Conservation (phyloP, 2,797 vertebrate species). For the Sardinella longiceps region DNA sequence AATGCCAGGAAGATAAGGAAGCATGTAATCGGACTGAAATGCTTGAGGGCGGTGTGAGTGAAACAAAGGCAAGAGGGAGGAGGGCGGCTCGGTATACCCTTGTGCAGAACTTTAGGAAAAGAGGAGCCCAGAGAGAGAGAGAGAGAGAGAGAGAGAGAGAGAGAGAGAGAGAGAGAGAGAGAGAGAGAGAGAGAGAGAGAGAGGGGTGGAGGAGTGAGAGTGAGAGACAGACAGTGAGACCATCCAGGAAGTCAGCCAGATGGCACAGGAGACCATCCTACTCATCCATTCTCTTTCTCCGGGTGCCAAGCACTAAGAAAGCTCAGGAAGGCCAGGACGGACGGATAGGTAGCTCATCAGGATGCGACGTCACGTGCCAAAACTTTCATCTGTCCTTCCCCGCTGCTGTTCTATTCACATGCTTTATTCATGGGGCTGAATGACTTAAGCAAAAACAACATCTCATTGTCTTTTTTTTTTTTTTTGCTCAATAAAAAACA, state of each 20-base stretch:
- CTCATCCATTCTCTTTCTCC: not conserved
- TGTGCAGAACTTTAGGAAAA: not conserved
- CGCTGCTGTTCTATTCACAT: not conserved
- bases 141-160: not conserved
- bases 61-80: slow-evolving; percentile 38
- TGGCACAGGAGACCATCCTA: slow-evolving; percentile 12
- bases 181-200: not conserved
- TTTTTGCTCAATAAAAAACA: not conserved
- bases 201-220: not conserved
- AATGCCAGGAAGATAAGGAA: slow-evolving; percentile 66
- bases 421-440: slow-evolving; percentile 23
- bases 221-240: not conserved
- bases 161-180: not conserved
- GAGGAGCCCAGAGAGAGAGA: not conserved
- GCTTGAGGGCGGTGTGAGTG: slow-evolving; percentile 54
- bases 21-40: slow-evolving; percentile 70
- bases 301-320: not conserved
- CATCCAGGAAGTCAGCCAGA: slow-evolving; percentile 11
- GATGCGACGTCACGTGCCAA: not conserved
- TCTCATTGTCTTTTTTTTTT: too few species aligned
- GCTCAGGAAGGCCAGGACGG: not conserved
- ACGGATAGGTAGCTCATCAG: slow-evolving; percentile 1
- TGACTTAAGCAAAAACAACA: not conserved
- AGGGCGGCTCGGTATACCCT: slow-evolving; percentile 25
- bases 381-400: slow-evolving; percentile 32